A percentile compares a stretch with the other conserved stretches of the same genome.
Evolutionary conservation across 2,113 vertebrate species (phyloP).

Genomic region (Meriones unguiculatus): DNA sequence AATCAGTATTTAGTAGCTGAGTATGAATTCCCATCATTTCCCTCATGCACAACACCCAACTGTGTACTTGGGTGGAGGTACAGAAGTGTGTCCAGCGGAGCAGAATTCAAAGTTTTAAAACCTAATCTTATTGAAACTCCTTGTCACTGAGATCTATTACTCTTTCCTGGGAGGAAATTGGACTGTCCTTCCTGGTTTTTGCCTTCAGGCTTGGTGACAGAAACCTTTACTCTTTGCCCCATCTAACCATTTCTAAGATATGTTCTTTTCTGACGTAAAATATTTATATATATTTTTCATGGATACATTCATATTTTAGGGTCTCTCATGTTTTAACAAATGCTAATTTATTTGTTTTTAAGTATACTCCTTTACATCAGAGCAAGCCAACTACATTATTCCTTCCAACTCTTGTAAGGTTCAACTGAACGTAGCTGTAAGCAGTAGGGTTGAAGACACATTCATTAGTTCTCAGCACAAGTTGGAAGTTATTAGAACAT

Average conservation of each 20-base stretch:
- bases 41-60: neutral
- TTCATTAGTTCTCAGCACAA: neutral
- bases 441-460: neutral
- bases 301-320: neutral
- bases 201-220: neutral
- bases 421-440: neutral
- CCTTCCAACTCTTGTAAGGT: neutral
- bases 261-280: neutral
- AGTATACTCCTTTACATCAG: neutral
- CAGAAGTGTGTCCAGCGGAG: neutral
- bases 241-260: neutral
- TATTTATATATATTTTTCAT: neutral
- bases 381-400: neutral
- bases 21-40: neutral
- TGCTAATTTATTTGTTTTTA: neutral
- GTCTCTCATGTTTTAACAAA: neutral
- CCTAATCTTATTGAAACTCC: neutral
- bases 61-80: neutral
- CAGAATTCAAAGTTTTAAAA: slow-evolving; percentile 4
- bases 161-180: neutral
- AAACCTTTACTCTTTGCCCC: neutral
- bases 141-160: neutral
- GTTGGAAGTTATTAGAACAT: neutral
- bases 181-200: neutral
- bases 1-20: neutral